Evolutionary conservation across 2,888 invertebrate species (phyloP), one percentile per base, ranked within the genome.

Genomic region (Acleris holmiana): DNA sequence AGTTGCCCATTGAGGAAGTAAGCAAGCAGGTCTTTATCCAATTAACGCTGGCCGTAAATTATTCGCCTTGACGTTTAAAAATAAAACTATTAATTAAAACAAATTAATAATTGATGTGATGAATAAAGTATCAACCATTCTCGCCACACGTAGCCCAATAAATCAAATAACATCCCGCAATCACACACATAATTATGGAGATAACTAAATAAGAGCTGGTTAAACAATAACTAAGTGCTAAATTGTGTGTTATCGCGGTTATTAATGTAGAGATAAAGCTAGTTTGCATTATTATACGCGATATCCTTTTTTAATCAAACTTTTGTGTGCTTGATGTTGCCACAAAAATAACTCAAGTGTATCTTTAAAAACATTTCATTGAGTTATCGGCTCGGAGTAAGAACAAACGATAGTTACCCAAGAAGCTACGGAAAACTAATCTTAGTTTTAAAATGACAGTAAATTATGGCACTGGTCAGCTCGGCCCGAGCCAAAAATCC

Each of bases 391-490:
- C 13, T 35, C 7, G 17, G 17, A 44, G 6, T 13, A 47, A 54
- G 23, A 17, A 21, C 6, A 35, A 2, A 6, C 17, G 18, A 13
- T 17, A n/a, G n/a, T n/a, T n/a, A 35, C 7, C n/a, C 7, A 44
- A 44, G 18, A 86, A 83, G 79, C 83, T 77, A 71, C 71, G 77
- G 29, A 82, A 84, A 80, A 82, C 80, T 81, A 85, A 86, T 84
- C 81, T 80, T 76, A 73, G 79, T 84, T 84, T 78, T 83, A 83
- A 86, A n/a, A 82, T 82, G 84, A 82, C 84, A 86, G 88, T 90
- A 89, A 90, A 89, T 89, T 86, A 88, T 85, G 86, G 84, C 79
- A 86, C 86, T 84, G 85, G 82, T 86, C 82, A 83, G 85, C 82
- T 88, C 88, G 85, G 76, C 76, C 78, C 80, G 83, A 73, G 71